Evolutionary conservation across 2,797 vertebrate species (phyloP).

Genomic region (Phoxinus dragarum): DNA sequence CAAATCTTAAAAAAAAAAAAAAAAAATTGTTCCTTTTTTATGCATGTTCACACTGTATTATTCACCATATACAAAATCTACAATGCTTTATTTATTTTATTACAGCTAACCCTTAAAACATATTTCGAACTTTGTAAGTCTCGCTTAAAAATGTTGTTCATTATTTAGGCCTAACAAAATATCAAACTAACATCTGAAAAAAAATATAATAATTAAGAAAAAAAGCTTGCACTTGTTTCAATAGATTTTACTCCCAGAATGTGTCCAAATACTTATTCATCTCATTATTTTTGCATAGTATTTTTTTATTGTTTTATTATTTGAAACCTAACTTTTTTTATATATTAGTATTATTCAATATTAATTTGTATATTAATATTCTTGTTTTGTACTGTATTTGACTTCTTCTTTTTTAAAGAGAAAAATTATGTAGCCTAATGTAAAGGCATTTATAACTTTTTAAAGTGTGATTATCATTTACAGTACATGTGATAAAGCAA

Average conservation of each 20-base stretch:
- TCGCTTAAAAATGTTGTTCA: not conserved
- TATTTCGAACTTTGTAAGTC: not conserved
- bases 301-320: not conserved
- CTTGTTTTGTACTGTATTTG: not conserved
- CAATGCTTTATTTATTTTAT: not conserved
- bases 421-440: not conserved
- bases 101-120: not conserved
- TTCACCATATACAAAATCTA: not conserved
- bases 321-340: not conserved
- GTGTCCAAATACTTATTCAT: not conserved
- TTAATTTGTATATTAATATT: not conserved
- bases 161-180: not conserved
- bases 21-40: not conserved
- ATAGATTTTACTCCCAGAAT: not conserved
- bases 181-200: not conserved
- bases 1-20: not conserved
- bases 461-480: not conserved
- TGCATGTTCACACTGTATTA: not conserved
- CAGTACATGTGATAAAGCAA: constrained; percentile 4
- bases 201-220: too few species aligned
- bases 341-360: not conserved
- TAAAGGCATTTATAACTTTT: not conserved
- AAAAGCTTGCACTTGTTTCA: too few species aligned
- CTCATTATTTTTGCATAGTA: not conserved
- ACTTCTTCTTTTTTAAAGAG: not conserved